Evolutionary conservation across 2,113 vertebrate genomes (phyloP).

Genomic region (Gyps fulvus): DNA sequence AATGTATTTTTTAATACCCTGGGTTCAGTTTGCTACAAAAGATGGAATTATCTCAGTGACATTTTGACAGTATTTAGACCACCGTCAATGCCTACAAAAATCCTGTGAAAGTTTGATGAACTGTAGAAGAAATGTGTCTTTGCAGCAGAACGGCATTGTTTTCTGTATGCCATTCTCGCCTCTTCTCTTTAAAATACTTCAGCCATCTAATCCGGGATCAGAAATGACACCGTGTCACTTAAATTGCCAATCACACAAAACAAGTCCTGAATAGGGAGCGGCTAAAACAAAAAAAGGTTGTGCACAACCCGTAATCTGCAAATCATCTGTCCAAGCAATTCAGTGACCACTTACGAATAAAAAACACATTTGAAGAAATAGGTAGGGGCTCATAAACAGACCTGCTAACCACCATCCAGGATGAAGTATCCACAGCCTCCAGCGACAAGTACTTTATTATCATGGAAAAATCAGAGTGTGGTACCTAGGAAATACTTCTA

Average conservation of each 20-base stretch:
- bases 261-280: not conserved
- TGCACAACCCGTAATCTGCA: not conserved
- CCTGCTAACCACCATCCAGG: not conserved
- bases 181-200: constrained; percentile 30
- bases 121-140: constrained; percentile 20
- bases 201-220: constrained; percentile 14
- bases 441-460: not conserved
- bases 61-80: not conserved
- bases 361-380: not conserved
- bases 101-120: not conserved
- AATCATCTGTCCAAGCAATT: not conserved
- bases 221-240: not conserved
- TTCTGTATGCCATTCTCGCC: not conserved
- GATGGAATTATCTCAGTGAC: not conserved
- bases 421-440: not conserved
- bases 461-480: not conserved
- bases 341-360: not conserved
- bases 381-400: not conserved
- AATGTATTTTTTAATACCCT: not conserved
- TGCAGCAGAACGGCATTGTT: not conserved
- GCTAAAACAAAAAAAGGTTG: not conserved
- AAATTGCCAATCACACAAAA: not conserved
- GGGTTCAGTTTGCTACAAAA: not conserved
- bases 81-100: not conserved
- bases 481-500: not conserved